Evolutionary conservation across 2,888 invertebrate genomes (phyloP).

Genomic region (Dysmachus trigonus): DNA sequence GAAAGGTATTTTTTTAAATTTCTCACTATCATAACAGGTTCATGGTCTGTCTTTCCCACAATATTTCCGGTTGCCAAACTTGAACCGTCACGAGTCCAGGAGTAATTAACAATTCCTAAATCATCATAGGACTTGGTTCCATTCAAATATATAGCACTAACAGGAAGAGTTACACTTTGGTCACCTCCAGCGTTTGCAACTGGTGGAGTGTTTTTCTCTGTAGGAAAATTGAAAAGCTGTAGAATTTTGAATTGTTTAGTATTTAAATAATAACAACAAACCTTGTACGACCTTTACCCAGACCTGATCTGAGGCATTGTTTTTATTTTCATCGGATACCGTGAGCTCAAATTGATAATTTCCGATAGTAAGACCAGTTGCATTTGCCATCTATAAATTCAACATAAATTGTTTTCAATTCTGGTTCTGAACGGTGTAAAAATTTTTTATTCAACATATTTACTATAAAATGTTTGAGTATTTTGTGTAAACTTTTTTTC

Average conservation of each 20-base stretch:
- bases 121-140: slow-evolving; percentile 88
- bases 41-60: slow-evolving; percentile 78
- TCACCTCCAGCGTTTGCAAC: slow-evolving; percentile 90
- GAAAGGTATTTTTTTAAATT: neutral
- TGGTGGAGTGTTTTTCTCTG: slow-evolving; percentile 89
- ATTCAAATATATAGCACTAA: slow-evolving; percentile 80
- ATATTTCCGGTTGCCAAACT: slow-evolving; percentile 86
- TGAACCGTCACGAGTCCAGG: slow-evolving; percentile 81
- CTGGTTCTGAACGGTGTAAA: too few species aligned
- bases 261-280: slow-evolving; percentile 64
- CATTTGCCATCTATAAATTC: slow-evolving; percentile 70
- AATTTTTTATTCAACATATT: too few species aligned
- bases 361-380: slow-evolving; percentile 83
- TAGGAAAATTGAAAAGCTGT: slow-evolving; percentile 41
- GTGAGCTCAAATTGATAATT: slow-evolving; percentile 82
- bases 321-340: slow-evolving; percentile 86
- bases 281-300: slow-evolving; percentile 85
- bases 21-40: slow-evolving; percentile 78
- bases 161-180: slow-evolving; percentile 78
- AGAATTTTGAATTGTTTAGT: neutral
- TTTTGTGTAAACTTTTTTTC: too few species aligned
- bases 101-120: slow-evolving; percentile 83
- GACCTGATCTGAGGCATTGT: slow-evolving; percentile 77
- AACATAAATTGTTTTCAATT: neutral
- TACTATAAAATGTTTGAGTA: too few species aligned